Conservation (phyloP, 2,888 invertebrate genomes). For the Oxyteleia sp. region DNA sequence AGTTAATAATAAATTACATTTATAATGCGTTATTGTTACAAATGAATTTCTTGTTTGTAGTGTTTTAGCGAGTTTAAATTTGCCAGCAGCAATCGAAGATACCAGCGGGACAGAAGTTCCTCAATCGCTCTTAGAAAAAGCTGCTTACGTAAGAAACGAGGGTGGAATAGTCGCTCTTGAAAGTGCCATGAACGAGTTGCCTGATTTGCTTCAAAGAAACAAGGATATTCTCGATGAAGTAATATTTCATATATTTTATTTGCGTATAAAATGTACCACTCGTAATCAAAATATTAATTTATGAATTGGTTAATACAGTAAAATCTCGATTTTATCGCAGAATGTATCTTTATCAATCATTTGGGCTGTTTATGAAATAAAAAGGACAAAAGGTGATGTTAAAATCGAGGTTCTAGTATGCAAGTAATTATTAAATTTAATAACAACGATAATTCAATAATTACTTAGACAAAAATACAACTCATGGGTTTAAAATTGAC, state of each 20-base stretch:
- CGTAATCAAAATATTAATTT: too few relatives aligned
- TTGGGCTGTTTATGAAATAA: too few relatives aligned
- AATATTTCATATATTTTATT: constrained; percentile 55
- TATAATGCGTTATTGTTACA: background rate
- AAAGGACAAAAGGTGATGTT: too few relatives aligned
- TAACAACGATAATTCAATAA: too few relatives aligned
- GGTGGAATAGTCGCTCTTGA: constrained; percentile 93
- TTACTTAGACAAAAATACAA: too few relatives aligned
- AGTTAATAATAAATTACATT: constrained; percentile 1
- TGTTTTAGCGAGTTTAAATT: constrained; percentile 96
- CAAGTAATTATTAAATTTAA: too few relatives aligned
- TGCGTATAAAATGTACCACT: too few relatives aligned
- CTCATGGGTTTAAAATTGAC: too few relatives aligned
- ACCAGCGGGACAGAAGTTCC: constrained; percentile 93
- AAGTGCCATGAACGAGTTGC: constrained; percentile 94
- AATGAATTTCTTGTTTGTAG: constrained; percentile 87
- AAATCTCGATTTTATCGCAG: too few relatives aligned
- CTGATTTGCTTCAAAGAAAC: constrained; percentile 96
- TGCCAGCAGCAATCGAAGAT: constrained; percentile 98
- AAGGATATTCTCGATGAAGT: constrained; percentile 98
- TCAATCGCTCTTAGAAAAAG: constrained; percentile 95
- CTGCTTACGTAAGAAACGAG: constrained; percentile 91
- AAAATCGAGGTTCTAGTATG: too few relatives aligned
- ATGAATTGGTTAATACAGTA: too few relatives aligned
- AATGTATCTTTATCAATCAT: too few relatives aligned